Conservation (phyloP, 37 sponge, comb jelly and placozoan species). For the Chondrilla cf. caribensis region DNA sequence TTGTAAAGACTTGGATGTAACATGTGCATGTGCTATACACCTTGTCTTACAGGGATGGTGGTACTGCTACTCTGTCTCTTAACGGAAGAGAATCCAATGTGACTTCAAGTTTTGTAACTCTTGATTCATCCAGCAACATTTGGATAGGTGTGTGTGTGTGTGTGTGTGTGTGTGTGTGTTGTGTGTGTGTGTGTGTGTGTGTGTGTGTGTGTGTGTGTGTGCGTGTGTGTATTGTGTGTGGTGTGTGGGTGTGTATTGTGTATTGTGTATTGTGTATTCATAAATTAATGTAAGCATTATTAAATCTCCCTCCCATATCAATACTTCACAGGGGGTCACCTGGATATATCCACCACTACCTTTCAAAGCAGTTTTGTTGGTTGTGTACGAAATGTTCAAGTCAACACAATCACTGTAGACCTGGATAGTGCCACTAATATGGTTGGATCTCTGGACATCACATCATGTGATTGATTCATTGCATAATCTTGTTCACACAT, state of each 20-base stretch:
- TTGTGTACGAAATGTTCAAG: neutral
- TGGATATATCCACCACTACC: neutral
- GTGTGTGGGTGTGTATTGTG: too few species aligned
- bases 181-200: too few species aligned
- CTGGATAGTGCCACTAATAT: neutral
- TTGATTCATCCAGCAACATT: slow-evolving; percentile 7
- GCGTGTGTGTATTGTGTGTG: too few species aligned
- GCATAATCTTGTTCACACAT: too few species aligned
- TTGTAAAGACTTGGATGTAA: too few species aligned
- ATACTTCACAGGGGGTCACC: neutral
- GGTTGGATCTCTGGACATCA: slow-evolving; percentile 1
- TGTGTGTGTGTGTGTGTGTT: neutral
- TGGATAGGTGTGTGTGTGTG: slow-evolving; percentile 19
- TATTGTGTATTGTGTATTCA: too few species aligned
- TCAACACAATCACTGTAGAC: neutral
- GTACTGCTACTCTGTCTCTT: neutral
- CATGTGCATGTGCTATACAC: too few species aligned
- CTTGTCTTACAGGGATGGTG: slow-evolving; percentile 5
- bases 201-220: too few species aligned
- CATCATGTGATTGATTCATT: neutral
- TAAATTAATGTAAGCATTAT: too few species aligned
- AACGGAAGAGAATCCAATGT: slow-evolving; percentile 1
- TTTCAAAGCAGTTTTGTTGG: neutral
- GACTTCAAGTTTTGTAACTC: neutral
- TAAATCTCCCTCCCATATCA: too few species aligned